Base-by-base conservation (phyloP, 2,888 invertebrate genomes). In the Chrysolina americana region DNA sequence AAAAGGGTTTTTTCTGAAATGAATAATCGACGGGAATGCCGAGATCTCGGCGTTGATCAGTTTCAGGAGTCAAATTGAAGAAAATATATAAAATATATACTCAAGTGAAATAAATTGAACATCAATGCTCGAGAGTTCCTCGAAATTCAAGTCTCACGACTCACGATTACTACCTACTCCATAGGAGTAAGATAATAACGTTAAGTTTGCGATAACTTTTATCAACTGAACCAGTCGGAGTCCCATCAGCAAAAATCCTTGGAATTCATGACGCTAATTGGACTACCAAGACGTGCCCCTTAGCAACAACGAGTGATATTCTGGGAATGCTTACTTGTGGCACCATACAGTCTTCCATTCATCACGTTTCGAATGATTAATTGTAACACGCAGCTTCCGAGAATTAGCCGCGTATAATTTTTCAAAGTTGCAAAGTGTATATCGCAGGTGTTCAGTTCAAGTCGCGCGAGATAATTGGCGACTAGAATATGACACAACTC, bases 291-390 rank as follows among this genome's bases (percentile, higher is more conserved):
- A 8, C 59, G 59, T 68, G 68, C 68, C 68, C 23, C 53, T 50
- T 68, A 68, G 53, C 68, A 68, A 44, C 68, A 53, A 41, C 66
- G 50, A 36, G 36, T 41, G 44, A 41, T 53, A 53, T 68, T 68
- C 68, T 41, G 68, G 53, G 68, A 68, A 68, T 53, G 68, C 68
- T 41, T 53, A 28, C 41, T 68, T n/a, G 66, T 17, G 68, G 68
- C 68, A 68, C 68, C 68, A 68, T 36, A 53, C 68, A 68, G 68
- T 68, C 68, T 68, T 28, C 53, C 65, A 21, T 41, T 65, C 47
- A 47, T 19, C 59, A 59, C 59, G 59, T 59, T 28, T 59, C 59
- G 59, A 59, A 59, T 36, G 59, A 59, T 59, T 59, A 59, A 59
- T 59, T 59, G n/a, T 59, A 59, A 28, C 23, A 28, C n/a, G 59